These are phyloP conservation scores for Dromaius novaehollandiae DNA, from an alignment of 2,113 vertebrate species.

Conservation along the genomic window DNA sequence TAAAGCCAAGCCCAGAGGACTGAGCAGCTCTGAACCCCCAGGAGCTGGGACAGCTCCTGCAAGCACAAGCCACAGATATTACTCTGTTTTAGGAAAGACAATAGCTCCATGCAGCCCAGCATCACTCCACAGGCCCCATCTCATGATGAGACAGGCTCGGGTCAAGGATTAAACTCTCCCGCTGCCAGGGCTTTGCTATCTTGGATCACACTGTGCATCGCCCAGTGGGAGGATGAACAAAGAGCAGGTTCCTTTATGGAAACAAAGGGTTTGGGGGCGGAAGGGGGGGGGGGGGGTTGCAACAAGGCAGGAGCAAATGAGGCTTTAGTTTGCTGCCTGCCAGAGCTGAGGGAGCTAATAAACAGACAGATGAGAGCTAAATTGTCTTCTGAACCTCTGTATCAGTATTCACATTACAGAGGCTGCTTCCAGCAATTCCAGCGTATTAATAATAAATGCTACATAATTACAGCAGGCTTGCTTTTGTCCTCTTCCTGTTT, in stretches of 20 bases:
- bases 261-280: background rate
- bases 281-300: background rate
- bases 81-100: background rate
- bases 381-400: conserved; percentile 68
- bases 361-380: conserved; percentile 67
- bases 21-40: accelerated
- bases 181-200: background rate
- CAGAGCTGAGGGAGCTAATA: conserved; percentile 59
- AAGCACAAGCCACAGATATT: background rate
- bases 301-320: conserved; percentile 50
- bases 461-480: conserved; percentile 80
- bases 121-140: accelerated
- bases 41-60: background rate
- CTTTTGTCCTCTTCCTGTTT: conserved; percentile 77
- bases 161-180: background rate
- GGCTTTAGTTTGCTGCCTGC: conserved; percentile 20
- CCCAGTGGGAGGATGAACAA: accelerated
- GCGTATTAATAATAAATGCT: conserved; percentile 85
- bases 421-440: conserved; percentile 84
- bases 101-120: accelerated
- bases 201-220: accelerated
- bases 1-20: background rate
- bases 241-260: background rate
- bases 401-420: conserved; percentile 78
- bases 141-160: background rate